A percentile compares a stretch with the other conserved stretches of the same genome.
phyloP scores from a whole-genome alignment of 2,888 invertebrate genomes.

The Drosophila lutescens region DNA sequence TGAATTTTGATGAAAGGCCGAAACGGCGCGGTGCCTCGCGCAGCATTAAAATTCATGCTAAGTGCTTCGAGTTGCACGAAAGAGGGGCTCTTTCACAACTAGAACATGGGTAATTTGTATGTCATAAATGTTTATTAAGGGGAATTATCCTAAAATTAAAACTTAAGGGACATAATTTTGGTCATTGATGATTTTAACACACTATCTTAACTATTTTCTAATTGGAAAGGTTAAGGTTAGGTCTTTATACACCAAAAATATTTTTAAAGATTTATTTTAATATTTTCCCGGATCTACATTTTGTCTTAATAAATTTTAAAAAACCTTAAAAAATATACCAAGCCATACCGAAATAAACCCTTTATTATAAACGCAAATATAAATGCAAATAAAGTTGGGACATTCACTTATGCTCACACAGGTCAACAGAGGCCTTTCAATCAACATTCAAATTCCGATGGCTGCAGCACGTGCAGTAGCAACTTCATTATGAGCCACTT shows the following conservation, averaged over 20 bases:
- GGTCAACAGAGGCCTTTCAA: constrained; percentile 42
- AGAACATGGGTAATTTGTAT: neutral
- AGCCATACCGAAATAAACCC: no score
- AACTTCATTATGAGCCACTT: constrained; percentile 65
- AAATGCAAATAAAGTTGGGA: neutral
- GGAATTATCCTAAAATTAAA: no score
- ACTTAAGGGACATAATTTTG: no score
- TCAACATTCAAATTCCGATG: constrained; percentile 53
- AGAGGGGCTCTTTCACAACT: neutral
- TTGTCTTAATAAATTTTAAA: no score
- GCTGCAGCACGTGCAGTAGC: constrained; percentile 32
- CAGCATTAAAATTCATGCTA: constrained; percentile 57
- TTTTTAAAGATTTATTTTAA: no score
- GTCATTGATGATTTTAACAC: no score
- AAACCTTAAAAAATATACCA: no score
- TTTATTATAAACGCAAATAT: neutral
- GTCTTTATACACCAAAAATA: no score
- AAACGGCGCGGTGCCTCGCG: constrained; percentile 17
- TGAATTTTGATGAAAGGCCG: constrained; percentile 75
- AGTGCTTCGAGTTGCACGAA: constrained; percentile 23
- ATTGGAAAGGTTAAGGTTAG: no score
- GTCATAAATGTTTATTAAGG: neutral
- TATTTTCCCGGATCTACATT: no score
- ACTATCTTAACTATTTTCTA: no score
- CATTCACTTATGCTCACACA: neutral